Evolutionary conservation across 2,113 vertebrate species (phyloP), one percentile per base, ranked within the genome.

Genomic region (Orcinus orca): DNA sequence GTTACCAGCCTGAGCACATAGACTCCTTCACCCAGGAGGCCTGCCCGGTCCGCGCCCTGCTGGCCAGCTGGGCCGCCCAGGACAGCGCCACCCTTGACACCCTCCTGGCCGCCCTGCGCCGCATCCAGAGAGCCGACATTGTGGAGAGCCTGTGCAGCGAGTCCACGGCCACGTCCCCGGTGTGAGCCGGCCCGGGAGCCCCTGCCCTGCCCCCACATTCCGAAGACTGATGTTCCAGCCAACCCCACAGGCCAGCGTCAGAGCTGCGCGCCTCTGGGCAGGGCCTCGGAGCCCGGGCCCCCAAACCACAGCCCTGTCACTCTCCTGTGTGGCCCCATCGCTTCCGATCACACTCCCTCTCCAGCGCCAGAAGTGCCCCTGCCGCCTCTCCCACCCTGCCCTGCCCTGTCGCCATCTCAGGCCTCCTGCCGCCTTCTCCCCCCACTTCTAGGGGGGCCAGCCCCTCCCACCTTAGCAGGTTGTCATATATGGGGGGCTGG

Each of bases 1-100:
- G 99, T 82, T 99, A 99, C 97, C 99, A 99, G 93, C 99, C 99
- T 41, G 99, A 99, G 85, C 98, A 99, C 76, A 99, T 99, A 58
- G 99, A 99, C 87, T 98, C 98, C 95, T 99, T 99, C 98, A 98
- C 98, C 1, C 98, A 98, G 31, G 99, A 99, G 76, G 99, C 99
- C 86, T 98, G 98, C 5, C 99, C 99, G 0, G 99, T 99, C 62
- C 98, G 98, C 0, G 99, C 99, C 0, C 98, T 99, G 63, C 99
- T 99, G 63, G 98, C 99, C 0, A 99, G 99, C 98, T 99, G 99
- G 99, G 99, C 99, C 0, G 90, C 98, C 97, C 99, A 99, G 98
- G 99, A 99, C 96, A 99, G 99, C 2, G 99, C 99, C 84, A 99
- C 99, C 1, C 98, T 99, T 0, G 99, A 99, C 0, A 97, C 98